Evolutionary conservation across 1,140 invertebrate genomes (phyloP), one percentile per base, ranked within the genome.

Genomic region (Adoxophyes honmai): DNA sequence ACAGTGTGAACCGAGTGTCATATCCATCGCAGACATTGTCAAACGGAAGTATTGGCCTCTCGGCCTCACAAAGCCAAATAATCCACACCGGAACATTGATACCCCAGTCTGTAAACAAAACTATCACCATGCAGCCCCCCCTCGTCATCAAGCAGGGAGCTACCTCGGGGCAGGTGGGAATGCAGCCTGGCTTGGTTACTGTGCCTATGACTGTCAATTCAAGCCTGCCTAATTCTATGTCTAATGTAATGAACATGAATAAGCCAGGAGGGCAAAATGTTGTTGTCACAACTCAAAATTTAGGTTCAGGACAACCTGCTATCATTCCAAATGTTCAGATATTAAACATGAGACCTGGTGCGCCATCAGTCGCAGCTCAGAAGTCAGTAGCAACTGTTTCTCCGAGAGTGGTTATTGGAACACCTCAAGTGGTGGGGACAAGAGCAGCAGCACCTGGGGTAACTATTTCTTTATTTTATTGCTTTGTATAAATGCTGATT

Each of bases 301-400:
- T 92, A 59, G 89, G 90, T 37, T 89, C 91, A 57, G 87, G 89
- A 42, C 91, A 92, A 52, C 91, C 91, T 9, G 88, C 91, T 55
- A 91, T 94, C 73, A 89, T 95, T 56, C 92, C 93, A 60, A 95
- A 95, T 90, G 94, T 97, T 64, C 95, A 96, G 82, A 95, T 97
- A 76, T 91, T 97, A 52, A 97, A 96, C 90, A 93, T 96, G 89
- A 90, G 95, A 63, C 93, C 94, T 4, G 92, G 90, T 52, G 91
- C 93, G 38, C 93, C 94, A 15, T 82, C 91, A 56, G 91, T 92
- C 57, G 89, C 92, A n/a, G 91, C 91, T 57, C 93, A 94, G 73
- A 96, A 96, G 78, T 92, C 92, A 42, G 92, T 92, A 56, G 92
- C 93, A 66, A 91, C 92, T 58, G 91, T 94, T 34, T 91, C 94